Conservation (phyloP, 2,113 vertebrate species). For the Atlantisia rogersi region DNA sequence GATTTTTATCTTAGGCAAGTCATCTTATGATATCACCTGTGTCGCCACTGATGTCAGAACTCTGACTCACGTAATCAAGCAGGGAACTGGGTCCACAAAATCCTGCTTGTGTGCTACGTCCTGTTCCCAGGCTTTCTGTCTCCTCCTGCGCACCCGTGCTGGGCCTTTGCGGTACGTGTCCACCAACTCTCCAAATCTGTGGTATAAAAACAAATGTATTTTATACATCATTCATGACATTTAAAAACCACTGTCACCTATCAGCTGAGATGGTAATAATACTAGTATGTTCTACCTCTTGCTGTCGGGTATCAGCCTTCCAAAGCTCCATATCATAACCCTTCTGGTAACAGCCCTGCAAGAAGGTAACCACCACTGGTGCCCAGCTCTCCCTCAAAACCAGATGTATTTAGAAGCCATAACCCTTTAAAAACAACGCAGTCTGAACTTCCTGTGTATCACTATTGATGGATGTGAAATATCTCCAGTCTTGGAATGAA, state of each 20-base stretch:
- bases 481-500: not conserved
- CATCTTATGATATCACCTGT: not conserved
- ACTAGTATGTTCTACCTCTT: conserved; percentile 4
- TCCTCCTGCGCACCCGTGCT: not conserved
- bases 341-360: not conserved
- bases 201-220: conserved; percentile 40
- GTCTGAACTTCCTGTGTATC: not conserved
- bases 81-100: not conserved
- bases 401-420: not conserved
- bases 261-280: conserved; percentile 40
- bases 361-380: not conserved
- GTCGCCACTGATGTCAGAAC: not conserved
- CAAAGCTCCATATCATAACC: not conserved
- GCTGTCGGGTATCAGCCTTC: not conserved
- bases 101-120: not conserved
- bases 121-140: not conserved
- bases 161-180: conserved; percentile 28
- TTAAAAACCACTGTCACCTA: conserved; percentile 56
- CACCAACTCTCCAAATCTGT: conserved; percentile 7
- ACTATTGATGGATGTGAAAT: not conserved
- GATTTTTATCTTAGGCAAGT: not conserved
- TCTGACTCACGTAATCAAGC: not conserved
- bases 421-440: not conserved
- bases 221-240: conserved; percentile 71
- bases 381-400: not conserved